These are phyloP conservation scores for Helicoverpa zea DNA, from an alignment of 1,140 invertebrate species.

Conservation along the genomic window DNA sequence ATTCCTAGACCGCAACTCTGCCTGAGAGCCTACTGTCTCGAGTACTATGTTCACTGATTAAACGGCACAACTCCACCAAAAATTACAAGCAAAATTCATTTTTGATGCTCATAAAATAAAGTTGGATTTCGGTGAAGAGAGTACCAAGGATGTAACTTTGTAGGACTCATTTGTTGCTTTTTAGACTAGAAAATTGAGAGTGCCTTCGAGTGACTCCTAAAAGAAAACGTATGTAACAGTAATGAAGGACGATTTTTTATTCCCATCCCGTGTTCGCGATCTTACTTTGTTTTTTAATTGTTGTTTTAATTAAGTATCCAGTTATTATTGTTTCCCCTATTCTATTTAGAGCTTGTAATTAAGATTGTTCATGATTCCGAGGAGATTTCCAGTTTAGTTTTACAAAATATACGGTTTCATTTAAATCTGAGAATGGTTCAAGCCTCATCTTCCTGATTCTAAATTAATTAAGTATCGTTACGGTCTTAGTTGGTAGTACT, in stretches of 20 bases:
- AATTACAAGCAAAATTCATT: slow-evolving; percentile 39
- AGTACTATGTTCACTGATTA: slow-evolving; percentile 55
- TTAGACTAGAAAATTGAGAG: slow-evolving; percentile 58
- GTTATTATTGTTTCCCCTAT: not conserved
- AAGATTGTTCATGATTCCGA: too few species aligned
- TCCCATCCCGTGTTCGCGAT: slow-evolving; percentile 13
- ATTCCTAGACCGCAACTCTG: slow-evolving; percentile 74
- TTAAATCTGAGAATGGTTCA: too few species aligned
- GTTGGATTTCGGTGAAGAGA: not conserved
- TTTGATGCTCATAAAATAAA: slow-evolving; percentile 14
- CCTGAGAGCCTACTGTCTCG: slow-evolving; percentile 76
- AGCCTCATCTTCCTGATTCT: too few species aligned
- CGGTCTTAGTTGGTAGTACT: too few species aligned
- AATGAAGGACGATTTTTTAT: slow-evolving; percentile 50
- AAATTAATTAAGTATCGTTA: too few species aligned
- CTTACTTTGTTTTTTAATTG: not conserved
- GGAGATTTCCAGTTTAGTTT: too few species aligned
- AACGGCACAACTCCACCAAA: slow-evolving; percentile 51
- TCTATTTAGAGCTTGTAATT: not conserved
- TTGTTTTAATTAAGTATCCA: slow-evolving; percentile 16
- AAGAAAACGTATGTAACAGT: slow-evolving; percentile 50
- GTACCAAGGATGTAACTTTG: slow-evolving; percentile 51
- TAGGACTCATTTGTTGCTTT: slow-evolving; percentile 59
- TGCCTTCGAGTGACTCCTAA: slow-evolving; percentile 56
- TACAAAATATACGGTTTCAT: too few species aligned